These are phyloP conservation scores for Yoshiicerus persimilis DNA, from an alignment of 1,140 invertebrate species.

Conservation along the genomic window DNA sequence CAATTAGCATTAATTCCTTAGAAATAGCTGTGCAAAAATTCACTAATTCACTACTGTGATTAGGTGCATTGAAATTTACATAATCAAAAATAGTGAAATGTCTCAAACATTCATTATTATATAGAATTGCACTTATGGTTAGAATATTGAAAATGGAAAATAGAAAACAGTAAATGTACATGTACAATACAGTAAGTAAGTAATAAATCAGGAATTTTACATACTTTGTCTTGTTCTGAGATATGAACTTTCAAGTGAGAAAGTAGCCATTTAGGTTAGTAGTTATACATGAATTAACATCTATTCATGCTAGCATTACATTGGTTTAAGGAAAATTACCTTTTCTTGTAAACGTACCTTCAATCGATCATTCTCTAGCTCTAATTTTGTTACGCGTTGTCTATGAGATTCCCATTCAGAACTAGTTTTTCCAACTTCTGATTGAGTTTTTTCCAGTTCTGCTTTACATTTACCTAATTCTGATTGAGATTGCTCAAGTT, in stretches of 20 bases:
- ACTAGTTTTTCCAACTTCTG: slow-evolving; percentile 81
- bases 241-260: slow-evolving; percentile 10
- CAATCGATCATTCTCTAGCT: slow-evolving; percentile 82
- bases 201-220: not conserved
- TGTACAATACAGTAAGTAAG: not conserved
- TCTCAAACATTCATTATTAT: not conserved
- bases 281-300: not conserved
- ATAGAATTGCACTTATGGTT: not conserved
- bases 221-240: not conserved
- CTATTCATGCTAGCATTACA: slow-evolving; percentile 22
- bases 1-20: not conserved
- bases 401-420: slow-evolving; percentile 87
- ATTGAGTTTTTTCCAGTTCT: slow-evolving; percentile 85
- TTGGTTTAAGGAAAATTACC: slow-evolving; percentile 13
- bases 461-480: slow-evolving; percentile 91
- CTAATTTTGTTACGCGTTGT: slow-evolving; percentile 77
- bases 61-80: not conserved
- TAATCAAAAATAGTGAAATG: not conserved
- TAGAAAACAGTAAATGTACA: not conserved
- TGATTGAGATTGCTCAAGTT: slow-evolving; percentile 86
- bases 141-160: not conserved
- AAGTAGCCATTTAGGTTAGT: slow-evolving; percentile 6
- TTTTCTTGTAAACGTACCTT: slow-evolving; percentile 45
- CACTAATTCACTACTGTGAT: not conserved
- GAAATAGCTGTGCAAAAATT: not conserved